Conservation (phyloP, 2,888 invertebrate species). For the Drosophila sordidula region DNA sequence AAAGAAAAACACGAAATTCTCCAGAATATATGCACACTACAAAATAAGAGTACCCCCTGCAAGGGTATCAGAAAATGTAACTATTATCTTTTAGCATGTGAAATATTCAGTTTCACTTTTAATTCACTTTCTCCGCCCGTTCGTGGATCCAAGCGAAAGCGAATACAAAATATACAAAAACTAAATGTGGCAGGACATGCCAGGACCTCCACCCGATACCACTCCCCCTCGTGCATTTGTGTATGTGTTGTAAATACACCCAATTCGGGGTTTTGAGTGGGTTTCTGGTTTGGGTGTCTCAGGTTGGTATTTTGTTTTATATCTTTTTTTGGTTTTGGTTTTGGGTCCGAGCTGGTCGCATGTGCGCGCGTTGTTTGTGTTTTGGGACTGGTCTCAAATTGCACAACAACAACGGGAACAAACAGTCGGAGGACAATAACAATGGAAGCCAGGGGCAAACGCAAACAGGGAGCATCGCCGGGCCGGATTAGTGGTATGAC, state of each 20-base stretch:
- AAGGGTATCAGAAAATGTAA: too few relatives aligned
- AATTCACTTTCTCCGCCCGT: conserved; percentile 16
- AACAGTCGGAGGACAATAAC: conserved; percentile 30
- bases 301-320: conserved; percentile 2
- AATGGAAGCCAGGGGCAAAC: conserved; percentile 23
- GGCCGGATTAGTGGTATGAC: conserved; percentile 44
- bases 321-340: conserved; percentile 18
- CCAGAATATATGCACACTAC: too few relatives aligned
- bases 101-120: conserved; percentile 15
- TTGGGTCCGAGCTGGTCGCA: conserved; percentile 27
- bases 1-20: too few relatives aligned
- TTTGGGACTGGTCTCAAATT: conserved; percentile 57
- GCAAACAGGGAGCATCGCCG: conserved; percentile 16
- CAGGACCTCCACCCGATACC: neutral
- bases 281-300: conserved; percentile 1
- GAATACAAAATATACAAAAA: conserved; percentile 11
- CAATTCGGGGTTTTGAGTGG: conserved; percentile 17
- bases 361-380: conserved; percentile 34
- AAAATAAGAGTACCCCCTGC: too few relatives aligned
- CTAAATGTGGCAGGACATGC: conserved; percentile 7
- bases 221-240: neutral
- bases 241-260: conserved; percentile 39
- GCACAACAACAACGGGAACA: conserved; percentile 42
- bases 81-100: neutral
- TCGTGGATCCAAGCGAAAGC: conserved; percentile 1